Conservation (phyloP, 2,113 vertebrate genomes). For the Chaetodon auriga region DNA sequence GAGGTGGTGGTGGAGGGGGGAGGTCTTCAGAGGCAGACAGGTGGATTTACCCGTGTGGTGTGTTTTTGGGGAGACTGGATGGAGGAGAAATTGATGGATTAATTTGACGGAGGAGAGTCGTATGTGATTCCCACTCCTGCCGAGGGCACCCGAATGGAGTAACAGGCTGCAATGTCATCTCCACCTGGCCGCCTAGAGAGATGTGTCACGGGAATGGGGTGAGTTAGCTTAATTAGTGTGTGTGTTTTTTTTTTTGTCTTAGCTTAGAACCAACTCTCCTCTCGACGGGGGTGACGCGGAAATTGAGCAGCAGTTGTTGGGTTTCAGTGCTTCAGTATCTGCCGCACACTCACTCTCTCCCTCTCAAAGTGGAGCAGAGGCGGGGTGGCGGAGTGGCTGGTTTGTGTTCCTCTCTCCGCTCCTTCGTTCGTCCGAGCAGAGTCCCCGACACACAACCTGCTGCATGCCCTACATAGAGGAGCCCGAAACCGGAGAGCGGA, state of each 20-base stretch:
- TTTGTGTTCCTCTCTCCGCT: slow-evolving; percentile 34
- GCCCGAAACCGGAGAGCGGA: slow-evolving; percentile 67
- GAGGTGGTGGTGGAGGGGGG: slow-evolving; percentile 39
- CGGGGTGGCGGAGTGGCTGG: slow-evolving; percentile 13
- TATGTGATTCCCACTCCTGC: slow-evolving; percentile 74
- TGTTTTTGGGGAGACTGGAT: slow-evolving; percentile 25
- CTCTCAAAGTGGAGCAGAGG: slow-evolving; percentile 71
- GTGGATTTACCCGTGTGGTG: slow-evolving; percentile 76
- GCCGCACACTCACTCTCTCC: slow-evolving; percentile 49
- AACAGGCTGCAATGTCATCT: slow-evolving; percentile 85
- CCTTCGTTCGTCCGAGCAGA: slow-evolving; percentile 58
- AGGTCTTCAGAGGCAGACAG: slow-evolving; percentile 73
- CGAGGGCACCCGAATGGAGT: slow-evolving; percentile 81
- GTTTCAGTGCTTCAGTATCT: slow-evolving; percentile 38
- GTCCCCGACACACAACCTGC: slow-evolving; percentile 82
- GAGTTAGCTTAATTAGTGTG: slow-evolving; percentile 77
- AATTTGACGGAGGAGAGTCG: slow-evolving; percentile 67
- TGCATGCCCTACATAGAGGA: slow-evolving; percentile 82
- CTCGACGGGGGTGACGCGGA: background rate
- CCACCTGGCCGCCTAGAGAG: slow-evolving; percentile 84
- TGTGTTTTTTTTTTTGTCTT: background rate
- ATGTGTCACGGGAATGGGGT: slow-evolving; percentile 95
- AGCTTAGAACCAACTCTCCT: slow-evolving; percentile 26
- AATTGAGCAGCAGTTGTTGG: slow-evolving; percentile 19
- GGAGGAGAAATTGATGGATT: slow-evolving; percentile 76